These are phyloP conservation scores for Carcinoscorpius rotundicauda DNA, from an alignment of 1,140 invertebrate genomes.

Conservation along the genomic window DNA sequence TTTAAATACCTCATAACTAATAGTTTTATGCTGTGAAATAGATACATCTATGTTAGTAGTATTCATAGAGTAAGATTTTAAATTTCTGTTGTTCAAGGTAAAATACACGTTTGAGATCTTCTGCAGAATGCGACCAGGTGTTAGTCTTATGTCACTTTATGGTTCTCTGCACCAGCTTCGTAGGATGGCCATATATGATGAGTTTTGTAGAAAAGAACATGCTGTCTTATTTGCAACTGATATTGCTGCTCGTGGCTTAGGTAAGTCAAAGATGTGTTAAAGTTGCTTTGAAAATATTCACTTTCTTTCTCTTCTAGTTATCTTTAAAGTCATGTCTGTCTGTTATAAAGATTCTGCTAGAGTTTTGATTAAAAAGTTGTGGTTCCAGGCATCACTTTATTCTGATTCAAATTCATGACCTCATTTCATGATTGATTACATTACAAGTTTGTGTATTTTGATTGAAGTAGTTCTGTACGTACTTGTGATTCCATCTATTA, in stretches of 20 bases:
- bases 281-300: background rate
- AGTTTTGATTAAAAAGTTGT: too few species aligned
- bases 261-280: constrained; percentile 32
- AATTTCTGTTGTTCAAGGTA: constrained; percentile 41
- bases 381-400: constrained; percentile 3
- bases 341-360: too few species aligned
- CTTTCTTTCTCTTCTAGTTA: too few species aligned
- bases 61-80: background rate
- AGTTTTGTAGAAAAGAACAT: constrained; percentile 75
- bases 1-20: too few species aligned
- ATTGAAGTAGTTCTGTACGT: constrained; percentile 3
- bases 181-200: constrained; percentile 78
- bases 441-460: background rate
- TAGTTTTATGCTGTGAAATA: too few species aligned
- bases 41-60: too few species aligned
- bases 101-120: constrained; percentile 86
- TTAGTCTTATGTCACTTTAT: constrained; percentile 73
- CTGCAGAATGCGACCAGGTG: constrained; percentile 70
- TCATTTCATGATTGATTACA: background rate
- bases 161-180: constrained; percentile 82
- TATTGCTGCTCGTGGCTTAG: constrained; percentile 83
- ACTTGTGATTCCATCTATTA: too few species aligned
- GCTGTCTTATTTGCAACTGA: constrained; percentile 95
- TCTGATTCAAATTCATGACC: background rate
- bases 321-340: too few species aligned